Evolutionary conservation across 1,140 invertebrate genomes (phyloP).

Genomic region (Nasonia vitripennis): DNA sequence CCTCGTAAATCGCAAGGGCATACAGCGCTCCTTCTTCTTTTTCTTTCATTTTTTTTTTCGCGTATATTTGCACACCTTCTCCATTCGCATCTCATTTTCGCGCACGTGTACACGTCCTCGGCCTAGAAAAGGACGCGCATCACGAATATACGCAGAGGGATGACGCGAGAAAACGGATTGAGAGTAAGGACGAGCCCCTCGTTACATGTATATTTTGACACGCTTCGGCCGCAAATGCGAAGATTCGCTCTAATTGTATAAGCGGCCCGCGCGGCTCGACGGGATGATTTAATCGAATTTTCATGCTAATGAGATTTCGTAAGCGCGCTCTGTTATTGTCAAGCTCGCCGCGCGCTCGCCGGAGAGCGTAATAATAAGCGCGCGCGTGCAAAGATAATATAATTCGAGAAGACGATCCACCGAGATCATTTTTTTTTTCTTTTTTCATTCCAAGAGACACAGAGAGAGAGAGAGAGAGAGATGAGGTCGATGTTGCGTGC

Average conservation of each 20-base stretch:
- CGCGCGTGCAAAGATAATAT: too few relatives aligned
- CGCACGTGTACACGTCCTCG: conserved; percentile 1
- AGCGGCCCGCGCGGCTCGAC: background rate
- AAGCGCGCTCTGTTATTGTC: conserved; percentile 8
- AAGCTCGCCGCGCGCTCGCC: too few relatives aligned
- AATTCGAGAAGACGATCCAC: background rate
- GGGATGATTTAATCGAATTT: conserved; percentile 40
- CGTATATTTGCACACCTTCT: background rate
- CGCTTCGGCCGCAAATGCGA: background rate
- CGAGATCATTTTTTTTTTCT: background rate
- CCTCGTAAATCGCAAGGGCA: too few relatives aligned
- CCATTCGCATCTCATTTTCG: background rate
- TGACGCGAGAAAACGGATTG: background rate
- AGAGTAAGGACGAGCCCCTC: background rate
- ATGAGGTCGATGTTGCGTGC: conserved; percentile 7
- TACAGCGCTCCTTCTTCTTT: too few relatives aligned
- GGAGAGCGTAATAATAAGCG: too few relatives aligned
- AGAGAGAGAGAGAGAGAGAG: background rate
- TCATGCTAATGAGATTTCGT: conserved; percentile 37
- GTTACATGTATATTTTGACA: background rate
- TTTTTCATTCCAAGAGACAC: background rate
- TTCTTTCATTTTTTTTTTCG: too few relatives aligned
- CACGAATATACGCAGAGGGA: background rate
- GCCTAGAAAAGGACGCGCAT: conserved; percentile 13
- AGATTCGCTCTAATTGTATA: conserved; percentile 32